Conservation (phyloP, 2,888 invertebrate genomes). For the Caenorhabditis parvicauda region DNA sequence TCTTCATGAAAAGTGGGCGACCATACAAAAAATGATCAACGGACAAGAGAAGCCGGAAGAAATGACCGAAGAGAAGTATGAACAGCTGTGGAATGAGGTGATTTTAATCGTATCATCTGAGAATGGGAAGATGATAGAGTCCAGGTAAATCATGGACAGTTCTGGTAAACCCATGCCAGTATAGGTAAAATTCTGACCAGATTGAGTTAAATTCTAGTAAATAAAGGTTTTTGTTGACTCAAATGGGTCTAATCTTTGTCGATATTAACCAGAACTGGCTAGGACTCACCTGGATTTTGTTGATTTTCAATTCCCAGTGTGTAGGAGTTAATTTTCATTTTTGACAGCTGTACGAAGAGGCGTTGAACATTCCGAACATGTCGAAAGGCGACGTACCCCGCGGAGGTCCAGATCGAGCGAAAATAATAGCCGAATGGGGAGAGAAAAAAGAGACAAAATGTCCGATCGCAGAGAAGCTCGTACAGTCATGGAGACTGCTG, state of each 20-base stretch:
- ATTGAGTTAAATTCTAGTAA: too few relatives aligned
- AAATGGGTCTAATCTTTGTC: too few relatives aligned
- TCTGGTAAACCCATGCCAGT: too few relatives aligned
- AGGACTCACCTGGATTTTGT: too few relatives aligned
- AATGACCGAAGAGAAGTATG: slow-evolving; percentile 34
- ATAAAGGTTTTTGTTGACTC: too few relatives aligned
- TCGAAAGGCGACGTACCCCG: slow-evolving; percentile 44
- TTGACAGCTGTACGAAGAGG: slow-evolving; percentile 51
- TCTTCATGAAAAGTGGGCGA: slow-evolving; percentile 43
- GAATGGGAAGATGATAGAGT: too few relatives aligned
- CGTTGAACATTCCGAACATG: slow-evolving; percentile 48
- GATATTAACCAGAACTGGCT: too few relatives aligned
- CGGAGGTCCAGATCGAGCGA: slow-evolving; percentile 31
- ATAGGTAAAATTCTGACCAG: not conserved
- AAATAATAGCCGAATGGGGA: slow-evolving; percentile 30
- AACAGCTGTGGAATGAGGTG: slow-evolving; percentile 46
- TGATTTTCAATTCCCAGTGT: too few relatives aligned
- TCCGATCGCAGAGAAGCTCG: slow-evolving; percentile 45
- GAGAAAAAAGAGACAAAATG: slow-evolving; percentile 28
- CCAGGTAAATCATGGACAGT: too few relatives aligned
- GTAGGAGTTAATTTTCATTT: slow-evolving; percentile 10
- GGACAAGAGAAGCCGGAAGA: slow-evolving; percentile 15
- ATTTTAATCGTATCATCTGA: too few relatives aligned
- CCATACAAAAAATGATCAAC: slow-evolving; percentile 36
- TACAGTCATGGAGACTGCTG: slow-evolving; percentile 49